Evolutionary conservation across 2,797 vertebrate species (phyloP).

Genomic region (Notamacropus eugenii): DNA sequence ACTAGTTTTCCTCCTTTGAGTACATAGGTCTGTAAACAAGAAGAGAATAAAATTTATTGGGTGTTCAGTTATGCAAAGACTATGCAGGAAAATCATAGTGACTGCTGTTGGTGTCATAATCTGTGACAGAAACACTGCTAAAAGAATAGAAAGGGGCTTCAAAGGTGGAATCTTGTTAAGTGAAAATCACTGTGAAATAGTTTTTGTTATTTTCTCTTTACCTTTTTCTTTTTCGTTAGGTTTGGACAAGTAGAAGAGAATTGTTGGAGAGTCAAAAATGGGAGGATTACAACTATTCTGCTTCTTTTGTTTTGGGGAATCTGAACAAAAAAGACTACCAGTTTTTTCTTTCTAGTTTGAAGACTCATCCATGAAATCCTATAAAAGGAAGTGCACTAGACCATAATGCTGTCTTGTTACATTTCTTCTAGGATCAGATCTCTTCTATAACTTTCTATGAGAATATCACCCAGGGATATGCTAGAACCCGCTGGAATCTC

Average conservation of each 20-base stretch:
- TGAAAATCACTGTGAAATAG: neutral
- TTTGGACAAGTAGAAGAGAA: neutral
- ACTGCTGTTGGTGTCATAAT: neutral
- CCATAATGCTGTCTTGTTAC: neutral
- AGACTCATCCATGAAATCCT: neutral
- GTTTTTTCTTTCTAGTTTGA: neutral
- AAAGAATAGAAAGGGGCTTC: neutral
- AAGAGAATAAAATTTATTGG: neutral
- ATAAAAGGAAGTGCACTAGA: neutral
- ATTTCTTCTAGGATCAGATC: neutral
- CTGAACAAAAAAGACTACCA: neutral
- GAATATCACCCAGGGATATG: neutral
- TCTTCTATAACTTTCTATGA: neutral
- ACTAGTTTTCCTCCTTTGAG: neutral
- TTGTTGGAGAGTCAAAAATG: neutral
- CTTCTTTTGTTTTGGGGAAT: neutral
- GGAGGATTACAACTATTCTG: neutral
- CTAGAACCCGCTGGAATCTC: neutral
- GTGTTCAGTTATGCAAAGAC: constrained; percentile 31
- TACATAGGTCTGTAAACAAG: neutral
- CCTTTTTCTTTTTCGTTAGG: neutral
- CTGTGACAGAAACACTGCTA: neutral
- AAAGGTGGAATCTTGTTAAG: neutral
- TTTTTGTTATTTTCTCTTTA: neutral
- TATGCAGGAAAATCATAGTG: neutral